Evolutionary conservation across 1,140 invertebrate genomes (phyloP).

Genomic region (Aphis gossypii): DNA sequence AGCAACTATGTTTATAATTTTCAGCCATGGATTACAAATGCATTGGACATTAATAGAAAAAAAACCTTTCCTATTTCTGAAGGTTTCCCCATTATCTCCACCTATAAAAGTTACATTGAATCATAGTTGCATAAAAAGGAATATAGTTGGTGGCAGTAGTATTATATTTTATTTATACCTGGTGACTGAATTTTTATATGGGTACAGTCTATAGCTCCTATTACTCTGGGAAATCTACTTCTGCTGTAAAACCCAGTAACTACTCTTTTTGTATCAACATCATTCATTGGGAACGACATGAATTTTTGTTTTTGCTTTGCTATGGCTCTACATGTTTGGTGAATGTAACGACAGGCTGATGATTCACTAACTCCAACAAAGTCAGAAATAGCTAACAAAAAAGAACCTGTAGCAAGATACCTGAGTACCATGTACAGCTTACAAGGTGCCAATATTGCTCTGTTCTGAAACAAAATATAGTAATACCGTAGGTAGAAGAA

Average conservation of each 20-base stretch:
- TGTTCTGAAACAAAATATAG: not conserved
- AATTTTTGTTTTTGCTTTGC: conserved; percentile 54
- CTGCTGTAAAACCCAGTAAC: conserved; percentile 62
- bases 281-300: conserved; percentile 60
- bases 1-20: not conserved
- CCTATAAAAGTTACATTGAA: not conserved
- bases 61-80: not conserved
- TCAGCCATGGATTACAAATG: not conserved
- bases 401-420: conserved; percentile 62
- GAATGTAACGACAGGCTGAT: conserved; percentile 48
- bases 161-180: conserved; percentile 35
- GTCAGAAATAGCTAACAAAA: conserved; percentile 17
- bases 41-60: not conserved
- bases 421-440: conserved; percentile 58
- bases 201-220: conserved; percentile 65
- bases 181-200: conserved; percentile 64
- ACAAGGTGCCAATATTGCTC: not conserved
- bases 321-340: conserved; percentile 9
- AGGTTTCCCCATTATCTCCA: not conserved
- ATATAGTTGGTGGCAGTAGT: not conserved
- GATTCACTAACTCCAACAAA: conserved; percentile 36
- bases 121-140: not conserved
- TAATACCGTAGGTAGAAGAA: too few relatives aligned
- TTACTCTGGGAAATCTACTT: conserved; percentile 63
- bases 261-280: conserved; percentile 59